Conservation (phyloP, 2,113 vertebrate genomes). For the Oenanthe oenanthe region DNA sequence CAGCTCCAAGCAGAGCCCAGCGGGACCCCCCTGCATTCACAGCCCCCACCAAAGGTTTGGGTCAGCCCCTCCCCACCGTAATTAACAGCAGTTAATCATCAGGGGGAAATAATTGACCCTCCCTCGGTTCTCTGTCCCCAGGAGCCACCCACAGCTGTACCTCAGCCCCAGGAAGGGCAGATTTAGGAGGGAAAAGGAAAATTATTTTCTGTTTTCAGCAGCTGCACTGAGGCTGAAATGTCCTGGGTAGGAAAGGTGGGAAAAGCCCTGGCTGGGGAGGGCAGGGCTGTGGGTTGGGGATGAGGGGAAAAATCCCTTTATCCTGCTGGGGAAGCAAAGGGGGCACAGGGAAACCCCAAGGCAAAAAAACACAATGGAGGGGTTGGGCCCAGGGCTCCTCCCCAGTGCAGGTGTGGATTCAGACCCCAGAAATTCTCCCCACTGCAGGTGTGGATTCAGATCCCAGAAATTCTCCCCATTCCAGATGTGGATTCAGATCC, state of each 20-base stretch:
- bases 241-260: accelerated
- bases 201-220: background rate
- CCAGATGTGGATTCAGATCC: too few relatives aligned
- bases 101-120: background rate
- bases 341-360: background rate
- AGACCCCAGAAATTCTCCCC: too few relatives aligned
- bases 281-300: background rate
- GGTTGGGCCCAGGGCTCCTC: too few relatives aligned
- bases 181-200: background rate
- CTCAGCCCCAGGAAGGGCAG: background rate
- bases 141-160: accelerated
- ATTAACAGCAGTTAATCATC: accelerated
- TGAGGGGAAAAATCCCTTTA: background rate
- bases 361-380: too few relatives aligned
- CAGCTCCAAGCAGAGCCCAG: too few relatives aligned
- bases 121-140: background rate
- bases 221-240: background rate
- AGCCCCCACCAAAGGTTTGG: background rate
- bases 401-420: too few relatives aligned
- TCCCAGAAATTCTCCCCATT: too few relatives aligned
- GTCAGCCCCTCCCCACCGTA: accelerated
- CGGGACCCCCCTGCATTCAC: background rate
- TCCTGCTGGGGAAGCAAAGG: background rate
- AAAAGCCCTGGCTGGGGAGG: background rate
- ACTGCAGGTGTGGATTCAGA: too few relatives aligned